Base-by-base conservation (phyloP, 2,113 vertebrate species). In the Tetraodon nigroviridis region DNA sequence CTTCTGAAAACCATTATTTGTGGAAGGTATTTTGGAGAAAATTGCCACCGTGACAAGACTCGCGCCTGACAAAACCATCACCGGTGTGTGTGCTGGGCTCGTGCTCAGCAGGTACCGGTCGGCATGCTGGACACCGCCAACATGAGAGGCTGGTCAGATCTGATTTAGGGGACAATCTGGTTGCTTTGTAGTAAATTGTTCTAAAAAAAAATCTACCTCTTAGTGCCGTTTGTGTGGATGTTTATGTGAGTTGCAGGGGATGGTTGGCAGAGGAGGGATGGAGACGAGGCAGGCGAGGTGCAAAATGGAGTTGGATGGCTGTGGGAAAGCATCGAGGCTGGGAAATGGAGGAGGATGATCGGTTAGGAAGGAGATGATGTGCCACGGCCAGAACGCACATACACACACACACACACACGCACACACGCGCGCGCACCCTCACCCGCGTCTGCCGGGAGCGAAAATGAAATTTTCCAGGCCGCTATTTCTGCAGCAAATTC, bases 1-100 rank as follows among this genome's bases (percentile, higher is more conserved):
- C 89, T 95, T 95, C 93, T 94, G 93, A 98, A 98, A 99, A 98
- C 93, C 95, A 96, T 95, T 96, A 97, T 98, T 98, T 98, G 95
- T 94, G 92, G 93, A 99, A 97, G 93, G 94, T 93, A 89, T 98
- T 96, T 95, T 93, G 92, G 90, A 92, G 92, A 89, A 93, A 92
- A 94, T 93, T 92, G 90, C 92, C 93, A 92, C 92, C 87, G 82
- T 86, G 92, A 92, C 92, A 92, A 90, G 87, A 83, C 78, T 60
- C 44, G 15, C 44, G 6, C 44, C 15, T 5, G 17, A 46, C 44
- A 46, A n/a, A 46, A 46, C 15, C 10, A 4, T 6, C 44, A 17
- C 15, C 14, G 7, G 12, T 32, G 22, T 2, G 21, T 3, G 29
- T n/a, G 46, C 19, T 27, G 14, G n/a, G 19, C 4, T 21, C 19